Evolutionary conservation across 2,113 vertebrate species (phyloP).

Genomic region (Girardinichthys multiradiatus): DNA sequence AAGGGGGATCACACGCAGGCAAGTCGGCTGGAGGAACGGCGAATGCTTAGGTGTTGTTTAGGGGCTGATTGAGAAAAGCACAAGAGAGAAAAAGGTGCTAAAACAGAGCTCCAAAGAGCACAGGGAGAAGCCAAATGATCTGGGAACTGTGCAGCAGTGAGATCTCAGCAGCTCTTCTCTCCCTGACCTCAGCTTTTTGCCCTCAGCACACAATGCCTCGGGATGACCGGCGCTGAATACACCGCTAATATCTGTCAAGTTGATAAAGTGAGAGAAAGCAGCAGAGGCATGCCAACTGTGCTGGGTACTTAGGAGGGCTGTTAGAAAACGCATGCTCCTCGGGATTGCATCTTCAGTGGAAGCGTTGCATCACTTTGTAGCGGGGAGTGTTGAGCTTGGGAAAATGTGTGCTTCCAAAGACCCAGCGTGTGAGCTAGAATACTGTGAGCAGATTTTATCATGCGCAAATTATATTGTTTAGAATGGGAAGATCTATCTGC

Average conservation of each 20-base stretch:
- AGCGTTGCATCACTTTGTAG: conserved; percentile 80
- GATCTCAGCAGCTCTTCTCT: conserved; percentile 61
- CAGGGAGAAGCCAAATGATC: conserved; percentile 36
- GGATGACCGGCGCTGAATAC: conserved; percentile 70
- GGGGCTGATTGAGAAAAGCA: conserved; percentile 51
- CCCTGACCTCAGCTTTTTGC: conserved; percentile 68
- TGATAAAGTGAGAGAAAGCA: conserved; percentile 69
- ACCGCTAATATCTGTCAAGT: conserved; percentile 72
- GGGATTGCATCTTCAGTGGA: conserved; percentile 77
- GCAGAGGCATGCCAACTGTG: conserved; percentile 65
- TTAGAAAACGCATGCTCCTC: conserved; percentile 63
- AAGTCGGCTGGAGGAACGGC: conserved; percentile 54
- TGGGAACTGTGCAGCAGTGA: conserved; percentile 62
- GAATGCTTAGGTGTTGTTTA: conserved; percentile 59
- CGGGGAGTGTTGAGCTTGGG: conserved; percentile 70
- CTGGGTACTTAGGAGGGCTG: conserved; percentile 67
- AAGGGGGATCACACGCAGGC: conserved; percentile 58
- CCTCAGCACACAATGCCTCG: conserved; percentile 63
- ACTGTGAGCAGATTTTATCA: conserved; percentile 74
- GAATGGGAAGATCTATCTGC: conserved; percentile 67
- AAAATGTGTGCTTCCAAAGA: conserved; percentile 74
- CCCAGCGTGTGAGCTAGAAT: conserved; percentile 71
- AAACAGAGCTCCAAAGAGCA: conserved; percentile 41
- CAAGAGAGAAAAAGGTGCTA: conserved; percentile 27
- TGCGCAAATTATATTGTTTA: conserved; percentile 71